Base-by-base conservation (phyloP, 2,797 vertebrate genomes). In the Thalassophryne amazonica region DNA sequence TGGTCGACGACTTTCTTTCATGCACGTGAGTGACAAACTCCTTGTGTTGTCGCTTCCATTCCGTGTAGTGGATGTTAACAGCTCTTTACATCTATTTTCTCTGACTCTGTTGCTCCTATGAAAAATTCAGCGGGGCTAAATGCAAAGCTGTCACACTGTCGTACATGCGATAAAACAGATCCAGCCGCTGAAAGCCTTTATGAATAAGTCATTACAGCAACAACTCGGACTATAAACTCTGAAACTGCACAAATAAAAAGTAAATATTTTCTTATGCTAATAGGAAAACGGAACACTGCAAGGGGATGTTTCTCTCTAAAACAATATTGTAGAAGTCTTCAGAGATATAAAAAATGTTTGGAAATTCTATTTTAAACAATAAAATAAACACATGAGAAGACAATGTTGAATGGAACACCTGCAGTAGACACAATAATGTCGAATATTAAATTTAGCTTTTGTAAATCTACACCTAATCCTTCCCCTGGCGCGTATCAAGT, bases 81-180 rank as follows among this genome's bases (percentile, higher is more conserved):
- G 46, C 15, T 39, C 20, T 15, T 15, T 25, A 13, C 19, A 27
- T 23, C 18, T 23, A 9, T 5, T 0, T 36, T 34, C 5, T 34
- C 12, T 1, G 39, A 8, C 16, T 46, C 28, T 11, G 24, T 59
- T 66, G 19, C 10, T 28, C 7, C 33, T 11, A 68, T 75, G 30
- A 83, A 80, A 81, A 40, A 75, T 76, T 64, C 58, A 78, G 50
- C 18, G 60, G 13, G 53, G 54, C 41, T 73, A 79, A 82, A 79
- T 49, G 52, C 58, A 58, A 49, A 43, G 30, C 51, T 67, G 50
- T 50, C 70, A 45, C 25, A 31, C 41, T 42, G 52, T 36, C 69
- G 68, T 60, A 34, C 60, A 48, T 73, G 63, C 69, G 61, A 71
- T 69, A 23, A 69, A 72, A 62, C 40, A 31, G 39, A 68, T 46